Conservation (phyloP, 2,888 invertebrate genomes). For the Uropetala carovei region DNA sequence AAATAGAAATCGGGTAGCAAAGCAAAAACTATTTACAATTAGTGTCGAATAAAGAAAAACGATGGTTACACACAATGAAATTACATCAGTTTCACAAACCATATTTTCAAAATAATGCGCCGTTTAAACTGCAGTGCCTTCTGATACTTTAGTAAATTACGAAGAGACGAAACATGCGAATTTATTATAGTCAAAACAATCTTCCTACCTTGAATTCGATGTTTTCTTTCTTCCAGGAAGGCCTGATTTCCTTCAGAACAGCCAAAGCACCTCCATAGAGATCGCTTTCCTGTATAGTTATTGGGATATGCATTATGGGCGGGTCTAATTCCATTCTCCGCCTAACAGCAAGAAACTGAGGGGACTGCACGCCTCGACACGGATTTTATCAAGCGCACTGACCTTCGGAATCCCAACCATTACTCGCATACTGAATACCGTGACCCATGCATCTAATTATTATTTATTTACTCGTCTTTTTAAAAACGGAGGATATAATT, state of each 20-base stretch:
- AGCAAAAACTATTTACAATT: no score
- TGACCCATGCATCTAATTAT: not conserved
- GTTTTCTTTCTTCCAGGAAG: conserved; percentile 81
- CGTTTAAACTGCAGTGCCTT: no score
- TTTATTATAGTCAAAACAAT: conserved; percentile 64
- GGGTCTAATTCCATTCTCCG: conserved; percentile 46
- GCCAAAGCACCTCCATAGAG: conserved; percentile 82
- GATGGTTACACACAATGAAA: no score
- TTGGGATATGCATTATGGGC: conserved; percentile 75
- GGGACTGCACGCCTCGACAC: conserved; percentile 29
- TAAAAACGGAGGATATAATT: not conserved
- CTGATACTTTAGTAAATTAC: no score
- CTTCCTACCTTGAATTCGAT: conserved; percentile 84
- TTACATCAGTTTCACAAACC: no score
- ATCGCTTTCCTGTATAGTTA: conserved; percentile 82
- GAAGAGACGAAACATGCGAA: no score
- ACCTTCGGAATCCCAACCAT: conserved; percentile 53
- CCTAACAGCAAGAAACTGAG: conserved; percentile 43
- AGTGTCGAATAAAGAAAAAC: no score
- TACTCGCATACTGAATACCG: not conserved
- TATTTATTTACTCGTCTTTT: not conserved
- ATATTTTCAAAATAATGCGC: no score
- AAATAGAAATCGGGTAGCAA: no score
- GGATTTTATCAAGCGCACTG: conserved; percentile 55
- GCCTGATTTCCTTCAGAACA: conserved; percentile 83